Conservation (phyloP, 1,140 invertebrate species). For the Caenorhabditis inopinata region DNA sequence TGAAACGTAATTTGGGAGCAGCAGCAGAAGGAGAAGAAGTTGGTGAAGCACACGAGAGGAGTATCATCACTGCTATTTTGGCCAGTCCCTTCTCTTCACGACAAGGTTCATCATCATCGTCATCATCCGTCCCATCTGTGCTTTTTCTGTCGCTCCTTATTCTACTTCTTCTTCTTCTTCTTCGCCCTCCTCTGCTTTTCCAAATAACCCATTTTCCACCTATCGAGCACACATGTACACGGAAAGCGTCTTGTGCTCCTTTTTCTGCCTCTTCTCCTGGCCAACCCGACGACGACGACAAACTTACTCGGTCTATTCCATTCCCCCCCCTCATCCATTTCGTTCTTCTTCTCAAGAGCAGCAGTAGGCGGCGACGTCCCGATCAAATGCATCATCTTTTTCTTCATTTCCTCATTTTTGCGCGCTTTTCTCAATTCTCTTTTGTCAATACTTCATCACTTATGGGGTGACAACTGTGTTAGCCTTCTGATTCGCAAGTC, state of each 20-base stretch:
- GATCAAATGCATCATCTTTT: conserved; percentile 2
- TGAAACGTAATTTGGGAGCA: conserved; percentile 32
- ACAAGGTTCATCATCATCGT: conserved; percentile 32
- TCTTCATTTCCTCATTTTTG: neutral
- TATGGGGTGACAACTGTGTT: too few relatives aligned
- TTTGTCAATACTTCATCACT: too few relatives aligned
- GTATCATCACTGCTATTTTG: conserved; percentile 30
- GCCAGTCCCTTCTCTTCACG: neutral
- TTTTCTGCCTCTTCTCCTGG: neutral
- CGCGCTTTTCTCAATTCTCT: neutral
- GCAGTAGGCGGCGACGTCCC: neutral
- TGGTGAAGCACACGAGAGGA: neutral
- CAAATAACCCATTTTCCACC: conserved; percentile 34
- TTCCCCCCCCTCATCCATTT: conserved; percentile 4
- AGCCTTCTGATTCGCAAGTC: too few relatives aligned
- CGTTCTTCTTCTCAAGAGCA: conserved; percentile 12
- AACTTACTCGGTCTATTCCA: conserved; percentile 30
- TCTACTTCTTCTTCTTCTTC: neutral
- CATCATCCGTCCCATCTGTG: neutral
- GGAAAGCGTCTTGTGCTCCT: neutral
- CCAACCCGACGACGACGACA: neutral
- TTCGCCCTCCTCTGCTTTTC: neutral
- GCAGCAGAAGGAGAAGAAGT: neutral
- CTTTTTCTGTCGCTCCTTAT: too few relatives aligned
- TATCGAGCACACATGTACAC: conserved; percentile 11